Conservation (phyloP, 1,140 invertebrate genomes). For the Plodia interpunctella region DNA sequence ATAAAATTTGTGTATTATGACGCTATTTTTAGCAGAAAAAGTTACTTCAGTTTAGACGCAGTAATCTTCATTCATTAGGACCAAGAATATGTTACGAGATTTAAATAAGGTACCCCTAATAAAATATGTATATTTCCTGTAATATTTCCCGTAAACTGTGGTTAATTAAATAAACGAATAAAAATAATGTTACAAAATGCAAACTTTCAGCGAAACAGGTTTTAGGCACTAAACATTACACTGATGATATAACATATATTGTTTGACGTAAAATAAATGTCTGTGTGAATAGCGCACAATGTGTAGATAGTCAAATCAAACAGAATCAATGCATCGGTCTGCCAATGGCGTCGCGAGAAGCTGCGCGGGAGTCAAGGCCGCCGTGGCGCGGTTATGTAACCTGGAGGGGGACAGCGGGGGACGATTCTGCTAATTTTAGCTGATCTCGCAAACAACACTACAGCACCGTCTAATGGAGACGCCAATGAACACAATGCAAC, state of each 20-base stretch:
- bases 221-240: not conserved
- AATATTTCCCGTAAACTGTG: no score
- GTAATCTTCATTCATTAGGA: no score
- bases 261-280: not conserved
- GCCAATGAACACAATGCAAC: not conserved
- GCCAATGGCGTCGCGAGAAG: conserved; percentile 42
- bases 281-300: not conserved
- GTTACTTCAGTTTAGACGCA: not conserved
- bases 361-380: conserved; percentile 75
- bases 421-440: conserved; percentile 63
- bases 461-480: conserved; percentile 7
- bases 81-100: no score
- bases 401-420: conserved; percentile 47
- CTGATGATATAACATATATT: not conserved
- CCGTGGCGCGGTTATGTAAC: conserved; percentile 66
- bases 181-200: no score
- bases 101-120: no score
- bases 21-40: not conserved
- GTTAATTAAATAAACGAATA: no score
- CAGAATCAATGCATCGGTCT: conserved; percentile 35
- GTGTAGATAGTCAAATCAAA: conserved; percentile 2
- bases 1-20: conserved; percentile 1
- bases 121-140: not conserved
- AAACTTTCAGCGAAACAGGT: no score
- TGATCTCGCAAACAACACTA: conserved; percentile 45